Evolutionary conservation across 1,140 invertebrate genomes (phyloP).

Genomic region (Brachionus paranguensis): DNA sequence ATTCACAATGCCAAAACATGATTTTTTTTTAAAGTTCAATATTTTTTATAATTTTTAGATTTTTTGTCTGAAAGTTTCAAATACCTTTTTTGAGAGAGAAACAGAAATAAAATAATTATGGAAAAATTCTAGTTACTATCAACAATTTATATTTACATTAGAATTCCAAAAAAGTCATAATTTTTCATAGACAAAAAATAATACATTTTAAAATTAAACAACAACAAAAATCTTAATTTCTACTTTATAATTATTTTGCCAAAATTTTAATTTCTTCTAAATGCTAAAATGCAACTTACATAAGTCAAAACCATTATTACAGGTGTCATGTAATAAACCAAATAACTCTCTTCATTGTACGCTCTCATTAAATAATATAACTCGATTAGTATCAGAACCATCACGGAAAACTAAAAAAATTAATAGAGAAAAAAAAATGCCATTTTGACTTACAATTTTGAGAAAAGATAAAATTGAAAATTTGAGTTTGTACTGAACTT

Average conservation of each 20-base stretch:
- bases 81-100: too few relatives aligned
- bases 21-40: too few relatives aligned
- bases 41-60: too few relatives aligned
- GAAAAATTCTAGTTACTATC: too few relatives aligned
- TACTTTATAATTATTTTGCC: not conserved
- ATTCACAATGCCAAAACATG: too few relatives aligned
- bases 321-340: slow-evolving; percentile 32
- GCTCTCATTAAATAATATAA: slow-evolving; percentile 10
- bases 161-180: too few relatives aligned
- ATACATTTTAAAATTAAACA: too few relatives aligned
- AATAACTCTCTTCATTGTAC: not conserved
- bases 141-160: too few relatives aligned
- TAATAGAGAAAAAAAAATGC: not conserved
- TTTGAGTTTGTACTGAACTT: slow-evolving; percentile 18
- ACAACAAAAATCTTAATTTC: too few relatives aligned
- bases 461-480: slow-evolving; percentile 32
- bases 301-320: slow-evolving; percentile 20
- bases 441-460: slow-evolving; percentile 18
- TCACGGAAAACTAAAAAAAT: not conserved
- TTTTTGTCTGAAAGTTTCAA: too few relatives aligned
- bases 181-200: too few relatives aligned
- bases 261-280: not conserved
- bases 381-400: slow-evolving; percentile 12
- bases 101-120: too few relatives aligned
- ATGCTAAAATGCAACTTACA: not conserved